Evolutionary conservation across 1,140 invertebrate genomes (phyloP).

Genomic region (Euborellia annulipes): DNA sequence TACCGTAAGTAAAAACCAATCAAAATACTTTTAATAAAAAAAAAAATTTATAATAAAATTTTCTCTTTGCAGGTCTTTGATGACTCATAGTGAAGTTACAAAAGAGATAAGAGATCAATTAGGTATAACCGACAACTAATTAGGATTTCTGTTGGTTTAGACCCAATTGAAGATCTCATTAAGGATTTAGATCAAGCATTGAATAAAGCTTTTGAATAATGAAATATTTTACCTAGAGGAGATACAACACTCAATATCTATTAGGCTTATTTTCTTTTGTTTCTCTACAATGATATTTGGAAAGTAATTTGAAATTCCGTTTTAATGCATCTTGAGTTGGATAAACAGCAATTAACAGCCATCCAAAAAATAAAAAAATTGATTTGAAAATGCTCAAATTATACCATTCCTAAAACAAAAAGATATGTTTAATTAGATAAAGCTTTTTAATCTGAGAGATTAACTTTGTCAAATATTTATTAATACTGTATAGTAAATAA

Average conservation of each 20-base stretch:
- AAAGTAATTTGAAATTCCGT: not conserved
- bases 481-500: no score
- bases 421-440: no score
- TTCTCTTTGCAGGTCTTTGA: conserved; percentile 38
- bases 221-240: no score
- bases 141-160: conserved; percentile 81
- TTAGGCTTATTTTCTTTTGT: no score
- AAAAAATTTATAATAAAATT: not conserved
- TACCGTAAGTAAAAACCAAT: conserved; percentile 48
- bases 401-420: no score
- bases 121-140: conserved; percentile 79
- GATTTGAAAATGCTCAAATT: no score
- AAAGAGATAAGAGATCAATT: conserved; percentile 50
- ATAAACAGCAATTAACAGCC: not conserved
- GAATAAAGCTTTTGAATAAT: conserved; percentile 12
- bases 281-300: no score
- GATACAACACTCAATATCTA: no score
- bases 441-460: no score
- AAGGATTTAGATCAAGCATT: conserved; percentile 72
- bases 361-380: no score
- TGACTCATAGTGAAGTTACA: conserved; percentile 74
- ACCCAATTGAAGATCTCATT: conserved; percentile 73
- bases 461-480: no score
- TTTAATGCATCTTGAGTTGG: not conserved
- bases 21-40: no score